phyloP scores from a whole-genome alignment of 2,113 vertebrate genomes.

The Pongo abelii region DNA sequence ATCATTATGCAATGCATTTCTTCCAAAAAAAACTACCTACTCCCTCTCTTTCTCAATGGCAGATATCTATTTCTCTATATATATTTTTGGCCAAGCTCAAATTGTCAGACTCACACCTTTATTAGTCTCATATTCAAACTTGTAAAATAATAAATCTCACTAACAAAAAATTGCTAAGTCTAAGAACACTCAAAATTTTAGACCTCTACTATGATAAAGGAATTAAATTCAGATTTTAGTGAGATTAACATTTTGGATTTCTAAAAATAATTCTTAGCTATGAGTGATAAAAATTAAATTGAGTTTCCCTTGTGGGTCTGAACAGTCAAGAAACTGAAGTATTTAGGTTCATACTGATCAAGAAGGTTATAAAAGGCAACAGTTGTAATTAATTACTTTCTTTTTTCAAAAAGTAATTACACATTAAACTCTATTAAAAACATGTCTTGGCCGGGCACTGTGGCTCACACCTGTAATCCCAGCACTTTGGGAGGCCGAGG shows the following conservation, averaged over 20 bases:
- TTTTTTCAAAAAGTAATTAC: conserved; percentile 15
- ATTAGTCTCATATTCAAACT: background rate
- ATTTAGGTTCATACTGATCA: background rate
- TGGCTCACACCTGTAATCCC: no score
- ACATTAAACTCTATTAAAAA: background rate
- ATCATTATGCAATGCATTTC: background rate
- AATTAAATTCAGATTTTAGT: background rate
- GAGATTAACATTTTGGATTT: background rate
- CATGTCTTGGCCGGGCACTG: background rate
- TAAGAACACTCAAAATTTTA: background rate
- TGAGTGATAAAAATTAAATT: background rate
- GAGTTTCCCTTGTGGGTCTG: background rate
- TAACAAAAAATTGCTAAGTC: background rate
- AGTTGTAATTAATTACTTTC: background rate
- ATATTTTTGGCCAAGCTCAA: background rate
- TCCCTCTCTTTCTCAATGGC: background rate
- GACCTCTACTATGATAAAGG: background rate
- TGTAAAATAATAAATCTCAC: background rate
- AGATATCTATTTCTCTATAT: background rate
- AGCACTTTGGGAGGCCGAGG: no score
- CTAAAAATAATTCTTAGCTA: background rate
- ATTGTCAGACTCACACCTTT: background rate
- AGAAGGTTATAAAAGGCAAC: background rate
- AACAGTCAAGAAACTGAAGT: background rate
- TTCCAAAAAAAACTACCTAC: background rate